Percentiles rank a stretch among this genome's conserved stretches.
phyloP scores from a whole-genome alignment of 2,113 vertebrate genomes.

The Meriones unguiculatus region DNA sequence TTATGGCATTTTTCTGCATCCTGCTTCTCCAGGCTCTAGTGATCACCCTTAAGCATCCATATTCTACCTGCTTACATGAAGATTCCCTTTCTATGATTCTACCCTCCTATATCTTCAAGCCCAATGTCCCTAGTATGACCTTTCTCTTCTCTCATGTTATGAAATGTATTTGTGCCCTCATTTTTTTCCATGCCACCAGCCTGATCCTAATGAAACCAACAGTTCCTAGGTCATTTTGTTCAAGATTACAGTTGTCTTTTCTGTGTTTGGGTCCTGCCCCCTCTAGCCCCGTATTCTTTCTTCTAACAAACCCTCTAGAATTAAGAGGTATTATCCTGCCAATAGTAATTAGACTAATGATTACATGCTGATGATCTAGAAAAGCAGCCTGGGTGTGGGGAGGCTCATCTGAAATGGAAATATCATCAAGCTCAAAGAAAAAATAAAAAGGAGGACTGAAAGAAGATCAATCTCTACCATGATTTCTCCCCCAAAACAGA shows the following conservation, averaged over 20 bases:
- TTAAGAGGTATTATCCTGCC: not conserved
- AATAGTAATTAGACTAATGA: not conserved
- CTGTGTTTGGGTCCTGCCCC: not conserved
- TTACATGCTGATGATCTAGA: not conserved
- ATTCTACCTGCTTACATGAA: not conserved
- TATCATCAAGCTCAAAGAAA: not conserved
- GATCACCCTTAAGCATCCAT: not conserved
- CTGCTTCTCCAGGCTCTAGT: not conserved
- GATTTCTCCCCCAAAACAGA: not conserved
- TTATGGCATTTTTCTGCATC: not conserved
- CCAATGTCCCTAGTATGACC: not conserved
- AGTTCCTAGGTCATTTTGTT: not conserved
- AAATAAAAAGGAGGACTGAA: not conserved
- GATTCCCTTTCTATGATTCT: accelerated
- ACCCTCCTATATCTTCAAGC: not conserved
- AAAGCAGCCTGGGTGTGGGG: not conserved
- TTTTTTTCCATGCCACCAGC: not conserved
- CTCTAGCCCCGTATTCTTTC: no score
- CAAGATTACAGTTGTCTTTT: not conserved
- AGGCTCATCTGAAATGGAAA: not conserved
- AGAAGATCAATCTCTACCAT: not conserved
- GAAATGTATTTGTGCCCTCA: not conserved
- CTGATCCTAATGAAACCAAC: not conserved
- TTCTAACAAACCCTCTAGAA: not conserved
- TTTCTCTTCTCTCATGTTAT: not conserved